Evolutionary conservation across 2,888 invertebrate species (phyloP).

Genomic region (Synergus laeviventris): DNA sequence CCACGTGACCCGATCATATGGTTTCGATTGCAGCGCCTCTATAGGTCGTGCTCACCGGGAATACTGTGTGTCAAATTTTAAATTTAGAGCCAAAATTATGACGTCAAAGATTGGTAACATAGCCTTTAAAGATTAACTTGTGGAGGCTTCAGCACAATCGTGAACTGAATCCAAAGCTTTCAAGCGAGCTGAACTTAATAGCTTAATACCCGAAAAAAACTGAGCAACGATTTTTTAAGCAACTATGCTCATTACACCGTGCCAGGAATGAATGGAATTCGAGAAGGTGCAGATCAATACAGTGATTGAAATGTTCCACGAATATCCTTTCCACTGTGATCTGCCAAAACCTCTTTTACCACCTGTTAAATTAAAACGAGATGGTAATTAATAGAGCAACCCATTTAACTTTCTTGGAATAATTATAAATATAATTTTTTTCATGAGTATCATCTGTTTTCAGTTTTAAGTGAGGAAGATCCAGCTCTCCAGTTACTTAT

Average conservation of each 20-base stretch:
- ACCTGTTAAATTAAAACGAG: conserved; percentile 63
- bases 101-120: too few species aligned
- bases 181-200: conserved; percentile 23
- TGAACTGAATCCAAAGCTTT: not conserved
- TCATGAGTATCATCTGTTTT: conserved; percentile 34
- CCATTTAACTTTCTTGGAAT: too few species aligned
- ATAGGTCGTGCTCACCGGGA: too few species aligned
- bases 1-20: too few species aligned
- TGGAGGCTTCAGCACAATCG: too few species aligned
- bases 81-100: too few species aligned
- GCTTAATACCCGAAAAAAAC: conserved; percentile 24
- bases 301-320: conserved; percentile 56
- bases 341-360: conserved; percentile 71
- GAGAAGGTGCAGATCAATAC: conserved; percentile 24
- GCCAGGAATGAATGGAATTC: conserved; percentile 49
- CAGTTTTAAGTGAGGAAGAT: conserved; percentile 65
- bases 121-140: too few species aligned
- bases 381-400: too few species aligned
- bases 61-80: too few species aligned
- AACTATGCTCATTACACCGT: conserved; percentile 40
- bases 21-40: too few species aligned
- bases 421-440: conserved; percentile 29
- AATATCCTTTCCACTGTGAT: conserved; percentile 68
- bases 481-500: conserved; percentile 66
- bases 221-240: conserved; percentile 18